Evolutionary conservation across 2,113 vertebrate genomes (phyloP).

Genomic region (Amblyornis subalaris): DNA sequence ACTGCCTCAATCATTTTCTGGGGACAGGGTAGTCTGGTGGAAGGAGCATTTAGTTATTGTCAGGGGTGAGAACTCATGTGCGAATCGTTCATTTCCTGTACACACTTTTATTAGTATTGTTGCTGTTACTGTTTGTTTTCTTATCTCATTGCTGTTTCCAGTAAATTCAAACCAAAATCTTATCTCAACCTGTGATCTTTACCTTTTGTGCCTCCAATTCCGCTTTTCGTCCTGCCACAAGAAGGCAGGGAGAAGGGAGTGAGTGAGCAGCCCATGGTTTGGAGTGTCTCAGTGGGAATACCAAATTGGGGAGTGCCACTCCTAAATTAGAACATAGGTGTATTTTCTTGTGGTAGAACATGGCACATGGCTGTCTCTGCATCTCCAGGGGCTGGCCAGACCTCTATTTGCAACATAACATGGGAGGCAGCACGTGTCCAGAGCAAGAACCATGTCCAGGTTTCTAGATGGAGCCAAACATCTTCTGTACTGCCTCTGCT

Average conservation of each 20-base stretch:
- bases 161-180: neutral
- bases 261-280: neutral
- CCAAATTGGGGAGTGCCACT: neutral
- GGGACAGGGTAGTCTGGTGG: neutral
- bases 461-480: neutral
- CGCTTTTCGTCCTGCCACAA: neutral
- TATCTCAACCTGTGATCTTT: neutral
- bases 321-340: neutral
- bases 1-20: neutral
- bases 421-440: neutral
- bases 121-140: neutral
- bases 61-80: fast-evolving
- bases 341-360: neutral
- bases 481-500: neutral
- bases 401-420: neutral
- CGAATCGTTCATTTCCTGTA: fast-evolving
- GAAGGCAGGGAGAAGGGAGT: fast-evolving
- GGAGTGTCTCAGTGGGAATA: neutral
- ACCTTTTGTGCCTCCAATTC: neutral
- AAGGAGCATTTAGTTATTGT: neutral
- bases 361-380: neutral
- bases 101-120: neutral
- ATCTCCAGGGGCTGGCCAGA: neutral
- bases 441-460: neutral
- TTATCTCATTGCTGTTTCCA: neutral